Evolutionary conservation across 2,113 vertebrate genomes (phyloP).

Genomic region (Apodemus speciosus): DNA sequence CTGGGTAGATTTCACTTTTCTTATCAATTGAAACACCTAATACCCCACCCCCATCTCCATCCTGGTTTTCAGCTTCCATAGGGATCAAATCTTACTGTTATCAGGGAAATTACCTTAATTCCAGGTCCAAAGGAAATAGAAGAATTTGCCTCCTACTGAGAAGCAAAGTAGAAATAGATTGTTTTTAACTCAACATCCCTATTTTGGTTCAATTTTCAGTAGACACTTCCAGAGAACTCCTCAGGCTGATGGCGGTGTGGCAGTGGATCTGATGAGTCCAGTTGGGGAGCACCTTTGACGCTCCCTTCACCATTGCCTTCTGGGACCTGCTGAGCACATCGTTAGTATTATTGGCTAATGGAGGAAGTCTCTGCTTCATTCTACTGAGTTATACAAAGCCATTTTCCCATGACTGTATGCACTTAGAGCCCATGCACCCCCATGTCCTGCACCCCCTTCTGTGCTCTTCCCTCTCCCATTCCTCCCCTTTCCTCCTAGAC

Average conservation of each 20-base stretch:
- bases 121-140: background rate
- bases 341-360: background rate
- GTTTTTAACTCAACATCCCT: background rate
- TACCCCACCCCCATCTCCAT: background rate
- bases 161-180: background rate
- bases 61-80: background rate
- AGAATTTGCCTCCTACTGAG: slow-evolving; percentile 24
- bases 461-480: background rate
- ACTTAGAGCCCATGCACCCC: background rate
- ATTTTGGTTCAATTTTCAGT: slow-evolving; percentile 25
- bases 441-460: background rate
- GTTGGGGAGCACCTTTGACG: background rate
- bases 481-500: background rate
- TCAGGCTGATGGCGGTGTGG: background rate
- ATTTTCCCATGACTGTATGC: background rate
- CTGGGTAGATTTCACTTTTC: background rate
- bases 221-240: background rate
- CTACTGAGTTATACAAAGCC: background rate
- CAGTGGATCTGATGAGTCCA: background rate
- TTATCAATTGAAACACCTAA: background rate
- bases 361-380: background rate
- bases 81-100: background rate
- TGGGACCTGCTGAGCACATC: background rate
- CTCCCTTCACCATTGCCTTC: background rate
- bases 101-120: background rate